Conservation (phyloP, 2,888 invertebrate species). For the Aspidiotus rigidus region DNA sequence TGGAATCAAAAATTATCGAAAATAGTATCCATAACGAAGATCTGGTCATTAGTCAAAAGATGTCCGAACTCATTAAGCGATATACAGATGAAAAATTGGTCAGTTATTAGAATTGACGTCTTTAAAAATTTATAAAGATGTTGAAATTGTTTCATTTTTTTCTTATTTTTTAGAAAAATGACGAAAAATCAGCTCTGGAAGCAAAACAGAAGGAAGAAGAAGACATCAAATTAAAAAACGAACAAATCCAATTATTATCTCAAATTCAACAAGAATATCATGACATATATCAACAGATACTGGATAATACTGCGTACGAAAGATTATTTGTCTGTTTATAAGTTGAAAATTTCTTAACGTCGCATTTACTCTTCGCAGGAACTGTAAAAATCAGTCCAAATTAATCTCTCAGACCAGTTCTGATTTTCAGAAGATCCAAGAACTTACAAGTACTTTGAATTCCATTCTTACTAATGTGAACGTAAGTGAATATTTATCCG, state of each 20-base stretch:
- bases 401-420: not conserved
- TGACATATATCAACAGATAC: constrained; percentile 1
- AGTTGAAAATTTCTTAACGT: not conserved
- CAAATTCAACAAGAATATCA: constrained; percentile 5
- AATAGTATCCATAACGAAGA: constrained; percentile 20
- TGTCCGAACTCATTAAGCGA: constrained; percentile 11
- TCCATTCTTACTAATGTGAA: no score
- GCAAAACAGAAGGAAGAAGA: not conserved
- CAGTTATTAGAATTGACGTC: no score
- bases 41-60: constrained; percentile 10
- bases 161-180: constrained; percentile 5
- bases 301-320: constrained; percentile 9
- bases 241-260: not conserved
- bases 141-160: not conserved
- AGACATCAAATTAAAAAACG: constrained; percentile 10
- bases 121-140: not conserved
- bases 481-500: no score
- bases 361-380: not conserved
- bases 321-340: not conserved
- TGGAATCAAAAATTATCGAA: constrained; percentile 20
- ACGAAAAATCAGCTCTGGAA: not conserved
- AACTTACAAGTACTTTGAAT: not conserved
- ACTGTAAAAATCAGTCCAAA: constrained; percentile 9
- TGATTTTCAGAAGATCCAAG: constrained; percentile 8
- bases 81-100: constrained; percentile 20